Base-by-base conservation (phyloP, 2,888 invertebrate species). In the Spodoptera exigua region DNA sequence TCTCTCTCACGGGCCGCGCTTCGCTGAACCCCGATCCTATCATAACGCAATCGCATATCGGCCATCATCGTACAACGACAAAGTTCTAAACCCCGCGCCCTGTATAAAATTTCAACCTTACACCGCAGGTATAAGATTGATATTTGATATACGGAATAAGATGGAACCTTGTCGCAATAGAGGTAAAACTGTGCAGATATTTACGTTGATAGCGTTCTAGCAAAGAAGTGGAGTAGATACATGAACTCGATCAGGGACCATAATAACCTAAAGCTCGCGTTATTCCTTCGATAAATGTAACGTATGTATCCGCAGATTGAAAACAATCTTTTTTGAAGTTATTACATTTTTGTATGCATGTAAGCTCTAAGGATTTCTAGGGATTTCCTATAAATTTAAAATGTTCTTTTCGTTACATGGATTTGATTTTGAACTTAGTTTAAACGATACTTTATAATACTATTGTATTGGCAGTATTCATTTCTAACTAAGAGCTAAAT, bases 21-120 rank as follows among this genome's bases (percentile, higher is more conserved):
- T 83, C 88, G 82, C 61, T 88, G 92, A 89, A 88, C 87, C 84
- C 93, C 88, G 92, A 94, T 94, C 93, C 93, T 91, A 93, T 93
- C 93, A 93, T 92, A 94, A 91, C 90, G 92, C 90, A 92, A 92
- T 93, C 88, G 90, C 89, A 92, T 91, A 89, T 88, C 86, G 82
- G 75, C 73, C 72, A 66, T 63, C 64, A 59, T 40, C 54, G 46
- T 74, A 83, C 62, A 76, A 40, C 65, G 83, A 88, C 77, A 90
- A 64, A 56, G 89, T 89, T 74, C 80, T 67, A 84, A 7, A 41
- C 56, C 59, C n/a, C 36, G 39, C 40, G 4, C 12, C 36, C 32
- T 37, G 56, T 18, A 32, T 35, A 57, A 45, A 85, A 64, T 78
- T 41, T 78, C 71, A 82, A 86, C 89, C 82, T 78, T 91, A 85